These are phyloP conservation scores for Morone chrysops DNA, from an alignment of 2,113 vertebrate species.

Conservation along the genomic window DNA sequence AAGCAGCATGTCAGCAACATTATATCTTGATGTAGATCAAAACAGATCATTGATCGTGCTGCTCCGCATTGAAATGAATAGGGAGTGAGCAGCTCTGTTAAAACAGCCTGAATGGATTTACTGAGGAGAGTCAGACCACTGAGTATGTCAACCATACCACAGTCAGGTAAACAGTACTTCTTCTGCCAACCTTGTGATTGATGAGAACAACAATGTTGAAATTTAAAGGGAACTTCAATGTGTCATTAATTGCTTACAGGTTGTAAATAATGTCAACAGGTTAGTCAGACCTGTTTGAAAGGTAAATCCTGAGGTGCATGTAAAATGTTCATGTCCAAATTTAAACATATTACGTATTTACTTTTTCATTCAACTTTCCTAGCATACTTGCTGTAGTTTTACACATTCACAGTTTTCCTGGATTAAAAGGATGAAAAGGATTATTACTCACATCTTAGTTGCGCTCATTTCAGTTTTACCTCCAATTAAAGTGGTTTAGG, in stretches of 20 bases:
- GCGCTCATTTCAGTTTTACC: not conserved
- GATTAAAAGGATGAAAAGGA: too few relatives aligned
- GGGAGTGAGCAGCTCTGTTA: not conserved
- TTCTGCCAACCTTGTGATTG: not conserved
- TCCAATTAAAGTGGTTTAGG: not conserved
- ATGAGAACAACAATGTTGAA: not conserved
- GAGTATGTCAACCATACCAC: not conserved
- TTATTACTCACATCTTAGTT: not conserved
- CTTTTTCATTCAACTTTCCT: too few relatives aligned
- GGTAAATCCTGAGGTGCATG: too few relatives aligned
- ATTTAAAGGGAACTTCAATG: not conserved
- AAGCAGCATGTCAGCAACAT: too few relatives aligned
- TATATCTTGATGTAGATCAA: not conserved
- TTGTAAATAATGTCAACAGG: not conserved
- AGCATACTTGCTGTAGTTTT: too few relatives aligned
- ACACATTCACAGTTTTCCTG: not conserved
- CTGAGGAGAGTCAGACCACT: not conserved
- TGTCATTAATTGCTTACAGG: not conserved
- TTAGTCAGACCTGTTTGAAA: not conserved
- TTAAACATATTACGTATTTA: too few relatives aligned
- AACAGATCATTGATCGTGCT: not conserved
- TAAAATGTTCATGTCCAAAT: too few relatives aligned
- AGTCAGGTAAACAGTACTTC: not conserved
- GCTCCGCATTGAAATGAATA: not conserved
- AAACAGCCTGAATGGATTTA: not conserved